Evolutionary conservation across 23 tunicate genomes (phyloP).

Genomic region (Phallusia fumigata): DNA sequence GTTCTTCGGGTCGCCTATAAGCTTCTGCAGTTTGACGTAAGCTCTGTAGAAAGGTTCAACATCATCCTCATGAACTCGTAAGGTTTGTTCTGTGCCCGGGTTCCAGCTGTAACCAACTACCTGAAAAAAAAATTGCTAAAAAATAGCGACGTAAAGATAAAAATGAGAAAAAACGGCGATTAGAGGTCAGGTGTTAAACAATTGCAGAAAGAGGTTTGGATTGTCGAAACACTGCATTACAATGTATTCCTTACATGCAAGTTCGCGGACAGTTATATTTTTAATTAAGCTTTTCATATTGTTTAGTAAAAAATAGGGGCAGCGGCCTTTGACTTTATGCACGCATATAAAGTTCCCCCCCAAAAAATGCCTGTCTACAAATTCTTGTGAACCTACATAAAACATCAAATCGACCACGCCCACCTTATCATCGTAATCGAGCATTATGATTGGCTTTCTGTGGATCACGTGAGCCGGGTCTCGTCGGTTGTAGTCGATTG

Average conservation of each 20-base stretch:
- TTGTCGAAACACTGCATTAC: too few relatives aligned
- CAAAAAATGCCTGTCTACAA: too few relatives aligned
- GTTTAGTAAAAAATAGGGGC: too few relatives aligned
- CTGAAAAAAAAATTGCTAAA: constrained; percentile 16
- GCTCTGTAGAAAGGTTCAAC: constrained; percentile 61
- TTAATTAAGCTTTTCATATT: too few relatives aligned
- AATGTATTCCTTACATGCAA: too few relatives aligned
- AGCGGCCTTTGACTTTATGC: too few relatives aligned
- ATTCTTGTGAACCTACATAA: too few relatives aligned
- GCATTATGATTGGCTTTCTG: constrained; percentile 52
- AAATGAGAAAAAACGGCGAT: too few relatives aligned
- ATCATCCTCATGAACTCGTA: constrained; percentile 50
- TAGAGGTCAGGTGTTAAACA: too few relatives aligned
- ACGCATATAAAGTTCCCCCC: too few relatives aligned
- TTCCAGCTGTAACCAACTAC: constrained; percentile 44
- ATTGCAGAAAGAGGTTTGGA: too few relatives aligned
- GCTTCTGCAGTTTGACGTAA: constrained; percentile 37
- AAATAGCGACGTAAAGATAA: neutral
- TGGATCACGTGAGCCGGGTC: constrained; percentile 25
- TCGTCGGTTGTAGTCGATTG: constrained; percentile 43
- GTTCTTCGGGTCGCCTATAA: constrained; percentile 13
- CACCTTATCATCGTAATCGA: constrained; percentile 71
- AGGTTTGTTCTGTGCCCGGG: constrained; percentile 50
- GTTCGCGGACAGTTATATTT: too few relatives aligned
- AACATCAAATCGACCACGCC: neutral